These are phyloP conservation scores for Crotophaga sulcirostris DNA, from an alignment of 2,113 vertebrate species.

Conservation along the genomic window DNA sequence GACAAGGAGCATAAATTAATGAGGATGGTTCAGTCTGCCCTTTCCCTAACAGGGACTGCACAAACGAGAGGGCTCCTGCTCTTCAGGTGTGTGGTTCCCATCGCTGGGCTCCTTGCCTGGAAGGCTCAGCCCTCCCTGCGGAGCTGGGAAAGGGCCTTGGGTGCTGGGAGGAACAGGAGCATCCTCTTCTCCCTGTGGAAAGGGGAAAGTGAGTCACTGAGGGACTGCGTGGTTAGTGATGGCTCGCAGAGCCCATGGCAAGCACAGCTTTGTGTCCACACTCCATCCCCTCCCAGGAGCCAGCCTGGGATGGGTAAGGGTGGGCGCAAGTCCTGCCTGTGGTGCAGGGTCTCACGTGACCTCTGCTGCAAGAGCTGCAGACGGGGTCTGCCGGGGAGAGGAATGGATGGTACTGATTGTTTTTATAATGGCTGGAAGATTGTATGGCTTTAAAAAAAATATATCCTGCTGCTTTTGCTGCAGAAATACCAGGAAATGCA, in stretches of 20 bases:
- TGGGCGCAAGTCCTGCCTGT: neutral
- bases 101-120: neutral
- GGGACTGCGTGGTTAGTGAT: rapidly evolving
- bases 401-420: neutral
- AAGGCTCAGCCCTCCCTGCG: neutral
- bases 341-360: rapidly evolving
- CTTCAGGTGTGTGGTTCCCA: rapidly evolving
- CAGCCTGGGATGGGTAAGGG: neutral
- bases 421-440: neutral
- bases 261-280: rapidly evolving
- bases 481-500: neutral
- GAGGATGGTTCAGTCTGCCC: neutral
- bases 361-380: neutral
- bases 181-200: neutral
- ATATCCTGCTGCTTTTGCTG: neutral
- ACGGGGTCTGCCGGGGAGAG: rapidly evolving
- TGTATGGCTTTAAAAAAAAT: neutral
- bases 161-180: neutral
- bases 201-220: rapidly evolving
- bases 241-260: rapidly evolving
- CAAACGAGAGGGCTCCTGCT: neutral
- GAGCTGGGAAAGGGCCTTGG: rapidly evolving
- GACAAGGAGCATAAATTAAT: neutral
- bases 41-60: neutral
- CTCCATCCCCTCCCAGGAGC: neutral